phyloP scores from a whole-genome alignment of 2,888 invertebrate species.

The Exephanes ischioxanthus region DNA sequence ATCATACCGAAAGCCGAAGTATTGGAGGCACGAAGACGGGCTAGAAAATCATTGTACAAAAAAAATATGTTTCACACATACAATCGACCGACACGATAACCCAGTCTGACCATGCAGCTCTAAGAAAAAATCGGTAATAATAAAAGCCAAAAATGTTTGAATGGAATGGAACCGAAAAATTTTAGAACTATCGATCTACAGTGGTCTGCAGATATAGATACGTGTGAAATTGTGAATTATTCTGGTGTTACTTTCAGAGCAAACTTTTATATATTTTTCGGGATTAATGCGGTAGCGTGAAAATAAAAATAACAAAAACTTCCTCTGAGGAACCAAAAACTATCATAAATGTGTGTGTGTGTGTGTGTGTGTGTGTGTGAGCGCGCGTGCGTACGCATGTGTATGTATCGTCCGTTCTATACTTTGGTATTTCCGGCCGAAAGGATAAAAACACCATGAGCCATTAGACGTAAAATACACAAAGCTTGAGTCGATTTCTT shows the following conservation, averaged over 20 bases:
- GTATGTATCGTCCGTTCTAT: background rate
- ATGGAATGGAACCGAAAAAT: background rate
- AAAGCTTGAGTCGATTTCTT: conserved; percentile 87
- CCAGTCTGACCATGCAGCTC: background rate
- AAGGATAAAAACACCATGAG: conserved; percentile 85
- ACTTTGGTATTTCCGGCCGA: conserved; percentile 78
- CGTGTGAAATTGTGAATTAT: no score
- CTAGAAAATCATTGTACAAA: conserved; percentile 48
- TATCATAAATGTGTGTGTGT: no score
- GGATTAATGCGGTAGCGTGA: no score
- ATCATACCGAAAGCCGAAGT: conserved; percentile 54
- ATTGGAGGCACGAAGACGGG: conserved; percentile 23
- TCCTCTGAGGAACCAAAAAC: no score
- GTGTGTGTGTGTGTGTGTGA: no score
- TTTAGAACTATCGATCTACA: background rate
- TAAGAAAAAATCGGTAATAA: background rate
- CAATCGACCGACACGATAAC: conserved; percentile 11
- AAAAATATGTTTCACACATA: conserved; percentile 30
- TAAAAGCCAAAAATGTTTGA: background rate
- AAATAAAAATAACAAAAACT: background rate
- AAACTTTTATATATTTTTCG: no score
- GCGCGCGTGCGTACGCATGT: no score
- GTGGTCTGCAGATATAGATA: background rate
- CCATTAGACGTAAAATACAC: conserved; percentile 87
- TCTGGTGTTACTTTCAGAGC: no score